Evolutionary conservation across 2,888 invertebrate genomes (phyloP), one percentile per base, ranked within the genome.

Genomic region (Parnassius orleans): DNA sequence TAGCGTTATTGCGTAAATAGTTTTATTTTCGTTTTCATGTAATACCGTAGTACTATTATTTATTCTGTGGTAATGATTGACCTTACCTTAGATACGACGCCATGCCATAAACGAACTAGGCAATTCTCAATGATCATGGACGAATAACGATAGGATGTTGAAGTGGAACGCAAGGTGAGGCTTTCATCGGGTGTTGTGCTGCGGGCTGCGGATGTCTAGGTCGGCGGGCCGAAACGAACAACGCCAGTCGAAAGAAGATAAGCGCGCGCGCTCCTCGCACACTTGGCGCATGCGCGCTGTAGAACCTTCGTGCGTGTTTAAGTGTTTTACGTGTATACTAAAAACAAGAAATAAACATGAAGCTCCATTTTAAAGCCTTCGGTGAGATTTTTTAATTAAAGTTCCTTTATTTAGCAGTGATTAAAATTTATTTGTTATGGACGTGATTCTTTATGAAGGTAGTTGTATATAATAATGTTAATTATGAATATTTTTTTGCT

Each of bases 231-330:
- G 65, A 61, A 68, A 64, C 57, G 63, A 58, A 63, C 63, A 19
- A 9, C 71, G 78, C 74, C 87, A 88, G 89, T 88, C 81, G 79
- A 76, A 74, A 76, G 73, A 81, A 82, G 78, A 75, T 80, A 69
- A 71, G 81, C 89, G 87, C 78, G 73, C 81, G 84, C 86, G 86
- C 86, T 82, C 54, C 77, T 71, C 87, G 86, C 79, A 70, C 72
- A 61, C 51, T 55, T 53, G 57, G 73, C 75, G 78, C 74, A 68
- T 71, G 70, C 73, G 73, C 69, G 69, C 68, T 68, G 72, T 67
- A 43, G 43, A 64, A 65, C 55, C 65, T 65, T 62, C 64, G 68
- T 67, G 69, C 64, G 69, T 70, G 71, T 67, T 73, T 82, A 86
- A 79, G 73, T 77, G 72, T 74, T 65, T 74, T 75, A 67, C 69